These are phyloP conservation scores for Eclectus roratus DNA, from an alignment of 2,113 vertebrate species.

Conservation along the genomic window DNA sequence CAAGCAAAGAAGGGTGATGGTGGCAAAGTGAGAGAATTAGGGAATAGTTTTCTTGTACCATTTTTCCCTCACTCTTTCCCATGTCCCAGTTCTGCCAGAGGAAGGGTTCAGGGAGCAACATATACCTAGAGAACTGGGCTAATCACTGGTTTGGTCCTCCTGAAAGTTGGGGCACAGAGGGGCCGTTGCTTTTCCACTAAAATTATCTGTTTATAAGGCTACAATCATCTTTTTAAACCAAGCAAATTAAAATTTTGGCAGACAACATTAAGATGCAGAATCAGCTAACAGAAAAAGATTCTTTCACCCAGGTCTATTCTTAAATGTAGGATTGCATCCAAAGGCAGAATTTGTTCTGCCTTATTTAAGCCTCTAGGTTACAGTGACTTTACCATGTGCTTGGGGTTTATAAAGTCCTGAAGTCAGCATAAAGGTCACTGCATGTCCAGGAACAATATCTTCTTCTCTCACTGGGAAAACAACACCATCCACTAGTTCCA, in stretches of 20 bases:
- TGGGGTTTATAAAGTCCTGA: conserved; percentile 85
- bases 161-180: fast-evolving
- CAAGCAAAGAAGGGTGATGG: neutral
- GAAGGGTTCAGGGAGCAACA: neutral
- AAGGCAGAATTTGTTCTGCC: neutral
- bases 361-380: neutral
- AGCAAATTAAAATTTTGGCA: neutral
- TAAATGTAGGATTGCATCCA: neutral
- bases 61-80: neutral
- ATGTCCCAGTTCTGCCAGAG: neutral
- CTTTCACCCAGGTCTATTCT: neutral
- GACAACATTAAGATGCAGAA: neutral
- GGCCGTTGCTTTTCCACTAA: neutral
- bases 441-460: conserved; percentile 40
- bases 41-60: neutral
- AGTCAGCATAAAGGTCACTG: conserved; percentile 88
- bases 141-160: neutral
- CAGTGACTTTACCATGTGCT: conserved; percentile 83
- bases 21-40: neutral
- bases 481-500: conserved; percentile 59
- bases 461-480: conserved; percentile 74
- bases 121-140: neutral
- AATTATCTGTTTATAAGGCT: neutral
- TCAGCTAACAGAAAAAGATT: neutral
- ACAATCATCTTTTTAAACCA: neutral